Evolutionary conservation across 2,888 invertebrate genomes (phyloP), one percentile per base, ranked within the genome.

Genomic region (Campaea margaritaria): DNA sequence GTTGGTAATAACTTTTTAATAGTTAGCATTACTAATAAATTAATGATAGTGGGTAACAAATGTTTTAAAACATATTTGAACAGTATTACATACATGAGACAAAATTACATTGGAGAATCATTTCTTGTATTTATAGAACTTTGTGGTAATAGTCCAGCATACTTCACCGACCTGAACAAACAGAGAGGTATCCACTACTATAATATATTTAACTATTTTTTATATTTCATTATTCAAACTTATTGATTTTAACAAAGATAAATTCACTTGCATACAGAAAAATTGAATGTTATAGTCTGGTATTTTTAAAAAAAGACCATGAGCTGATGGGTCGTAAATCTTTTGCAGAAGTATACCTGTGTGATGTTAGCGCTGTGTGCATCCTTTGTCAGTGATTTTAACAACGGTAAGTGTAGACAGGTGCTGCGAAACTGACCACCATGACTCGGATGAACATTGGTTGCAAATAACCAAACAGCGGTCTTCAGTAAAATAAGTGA

Each of bases 331-430:
- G 95, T 94, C 95, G 92, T 95, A 92, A 90, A 94, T 95, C 95
- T 95, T 96, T 94, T 96, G 95, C 95, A 95, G 95, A 95, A 95
- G 92, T 93, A 93, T 93, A 93, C 94, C 93, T 93, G 93, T 93
- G 94, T 94, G 94, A 94, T 94, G 92, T 92, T 93, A 93, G 93
- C 93, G 93, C 93, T 93, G 94, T 93, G 93, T 93, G 93, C 94
- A 91, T 93, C 93, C 93, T 93, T 93, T 89, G 89, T 90, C 91
- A 93, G 86, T 90, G 93, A 93, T 93, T 93, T 89, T 85, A 87
- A 89, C 83, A 93, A 94, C 93, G 94, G 94, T 95, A 94, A 95
- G 94, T 95, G 93, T 93, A 93, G 93, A 93, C 87, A 90, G 89
- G 93, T 86, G 85, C 85, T 76, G 64, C 79, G 76, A 43, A 12